Base-by-base conservation (phyloP, 23 tunicate genomes). In the Halocynthia roretzi region DNA sequence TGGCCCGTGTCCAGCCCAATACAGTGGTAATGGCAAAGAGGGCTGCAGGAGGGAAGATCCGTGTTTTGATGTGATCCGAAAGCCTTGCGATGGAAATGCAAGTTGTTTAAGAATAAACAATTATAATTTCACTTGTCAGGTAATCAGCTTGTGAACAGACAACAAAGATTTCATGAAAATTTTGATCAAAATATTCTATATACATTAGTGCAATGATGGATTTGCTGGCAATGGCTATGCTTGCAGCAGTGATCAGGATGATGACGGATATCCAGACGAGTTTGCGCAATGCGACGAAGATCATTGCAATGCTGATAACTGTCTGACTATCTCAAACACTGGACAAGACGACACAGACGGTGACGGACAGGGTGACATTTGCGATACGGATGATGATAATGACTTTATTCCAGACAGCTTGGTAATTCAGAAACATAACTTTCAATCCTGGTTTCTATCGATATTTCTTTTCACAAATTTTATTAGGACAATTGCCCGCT, bases 261-360 rank as follows among this genome's bases (percentile, higher is more conserved):
- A 53, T 18, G 80, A 76, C 70, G 80, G 80, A 18, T 51, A 76
- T 58, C 68, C 80, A 5, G 80, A 76, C 70, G 12, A 48, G 18
- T 76, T 76, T 54, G 61, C 61, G 8, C 61, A 68, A 21, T 76
- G 80, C 48, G 80, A 76, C 48, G 19, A 17, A 7, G 7, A 18
- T 12, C 52, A 23, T 8, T 76, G 80, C 50, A 68, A 68, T 12
- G 80, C 31, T 7, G 80, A 76, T 68, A 76, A 76, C 40, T 76
- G 80, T 18, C 40, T 57, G 10, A 68, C 68, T 44, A 7, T 76
- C 48, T 68, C 80, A 8, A 76, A 76, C 69, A 76, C 68, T 76
- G 80, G 80, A 8, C 80, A 76, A 53, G 80, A 76, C 49, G 80
- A 76, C 69, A 40, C 80, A 21, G 80, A 76, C 23, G 80, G 69